phyloP scores from a whole-genome alignment of 2,888 invertebrate species.

The Taenaris catops region DNA sequence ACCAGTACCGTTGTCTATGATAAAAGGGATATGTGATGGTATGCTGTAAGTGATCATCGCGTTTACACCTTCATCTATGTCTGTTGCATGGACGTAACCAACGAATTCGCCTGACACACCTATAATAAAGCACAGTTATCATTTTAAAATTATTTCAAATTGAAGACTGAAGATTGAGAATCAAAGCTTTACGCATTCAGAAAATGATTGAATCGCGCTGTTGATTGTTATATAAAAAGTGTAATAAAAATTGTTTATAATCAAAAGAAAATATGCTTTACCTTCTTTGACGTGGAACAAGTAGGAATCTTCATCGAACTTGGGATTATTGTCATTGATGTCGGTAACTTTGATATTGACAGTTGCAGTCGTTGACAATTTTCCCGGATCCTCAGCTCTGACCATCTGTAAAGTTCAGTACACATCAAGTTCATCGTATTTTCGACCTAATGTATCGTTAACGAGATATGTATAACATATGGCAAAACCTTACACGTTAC shows the following conservation, averaged over 20 bases:
- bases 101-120: constrained; percentile 78
- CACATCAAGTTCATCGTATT: too few species aligned
- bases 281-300: constrained; percentile 91
- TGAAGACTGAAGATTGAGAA: too few species aligned
- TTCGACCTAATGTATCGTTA: too few species aligned
- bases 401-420: constrained; percentile 86
- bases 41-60: constrained; percentile 90
- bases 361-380: constrained; percentile 88
- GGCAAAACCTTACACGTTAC: too few species aligned
- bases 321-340: constrained; percentile 95
- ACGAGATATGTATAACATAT: too few species aligned
- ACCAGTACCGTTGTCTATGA: constrained; percentile 88
- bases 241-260: too few species aligned
- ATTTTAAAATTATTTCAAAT: too few species aligned
- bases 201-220: too few species aligned
- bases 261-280: too few species aligned
- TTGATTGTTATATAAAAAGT: too few species aligned
- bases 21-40: constrained; percentile 88
- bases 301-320: constrained; percentile 90
- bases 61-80: constrained; percentile 92
- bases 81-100: constrained; percentile 91
- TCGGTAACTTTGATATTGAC: constrained; percentile 94
- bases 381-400: constrained; percentile 92
- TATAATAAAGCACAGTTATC: too few species aligned
- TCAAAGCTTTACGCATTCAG: too few species aligned